phyloP scores from a whole-genome alignment of 1,140 invertebrate species.

The Mya arenaria region DNA sequence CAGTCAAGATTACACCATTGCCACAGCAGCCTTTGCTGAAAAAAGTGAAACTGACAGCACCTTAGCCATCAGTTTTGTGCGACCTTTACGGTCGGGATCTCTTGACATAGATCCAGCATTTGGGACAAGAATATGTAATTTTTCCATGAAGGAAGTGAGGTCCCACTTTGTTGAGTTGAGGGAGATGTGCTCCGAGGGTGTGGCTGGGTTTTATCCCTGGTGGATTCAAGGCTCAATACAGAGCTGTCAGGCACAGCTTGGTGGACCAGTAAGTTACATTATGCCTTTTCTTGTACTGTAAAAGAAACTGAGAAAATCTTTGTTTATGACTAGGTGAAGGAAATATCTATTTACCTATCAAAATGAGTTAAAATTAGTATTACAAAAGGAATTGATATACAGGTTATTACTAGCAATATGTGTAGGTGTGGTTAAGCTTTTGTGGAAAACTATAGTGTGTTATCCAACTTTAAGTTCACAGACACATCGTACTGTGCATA shows the following conservation, averaged over 20 bases:
- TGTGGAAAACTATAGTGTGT: too few relatives aligned
- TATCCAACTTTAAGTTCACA: too few relatives aligned
- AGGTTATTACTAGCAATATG: too few relatives aligned
- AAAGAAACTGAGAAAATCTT: too few relatives aligned
- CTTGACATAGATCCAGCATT: not conserved
- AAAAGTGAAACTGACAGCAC: not conserved
- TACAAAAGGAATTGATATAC: too few relatives aligned
- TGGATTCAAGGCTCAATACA: constrained; percentile 36
- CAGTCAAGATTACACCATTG: constrained; percentile 48
- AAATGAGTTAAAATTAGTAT: too few relatives aligned
- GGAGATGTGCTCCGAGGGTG: constrained; percentile 37
- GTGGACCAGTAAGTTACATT: not conserved
- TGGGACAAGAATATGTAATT: constrained; percentile 57
- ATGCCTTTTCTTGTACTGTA: not conserved
- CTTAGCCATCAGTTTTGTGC: constrained; percentile 56
- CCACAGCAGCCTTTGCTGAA: constrained; percentile 38
- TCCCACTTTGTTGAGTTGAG: constrained; percentile 25
- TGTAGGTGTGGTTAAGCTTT: too few relatives aligned
- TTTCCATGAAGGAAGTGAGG: constrained; percentile 16
- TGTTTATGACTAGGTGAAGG: too few relatives aligned
- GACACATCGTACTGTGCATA: constrained; percentile 14
- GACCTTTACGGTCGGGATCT: not conserved
- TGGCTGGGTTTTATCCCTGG: constrained; percentile 10
- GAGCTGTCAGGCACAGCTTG: not conserved
- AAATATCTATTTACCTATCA: too few relatives aligned